These are phyloP conservation scores for Notothenia rossii DNA, from an alignment of 2,113 vertebrate genomes.

Conservation along the genomic window DNA sequence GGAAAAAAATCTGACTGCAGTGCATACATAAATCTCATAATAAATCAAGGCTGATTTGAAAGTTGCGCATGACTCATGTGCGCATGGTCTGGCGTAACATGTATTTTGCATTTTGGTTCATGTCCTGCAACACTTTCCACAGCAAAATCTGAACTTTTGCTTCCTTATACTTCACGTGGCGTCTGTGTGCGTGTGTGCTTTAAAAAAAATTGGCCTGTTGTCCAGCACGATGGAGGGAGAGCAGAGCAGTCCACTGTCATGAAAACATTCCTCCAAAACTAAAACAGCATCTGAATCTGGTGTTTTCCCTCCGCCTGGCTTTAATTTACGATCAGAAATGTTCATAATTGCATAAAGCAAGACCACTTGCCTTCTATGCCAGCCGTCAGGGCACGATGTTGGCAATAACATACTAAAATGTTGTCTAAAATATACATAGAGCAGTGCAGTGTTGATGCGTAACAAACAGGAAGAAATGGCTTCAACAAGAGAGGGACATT, in stretches of 20 bases:
- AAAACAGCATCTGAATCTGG: constrained; percentile 52
- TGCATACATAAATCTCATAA: constrained; percentile 13
- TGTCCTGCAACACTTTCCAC: constrained; percentile 1
- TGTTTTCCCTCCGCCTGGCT: constrained; percentile 26
- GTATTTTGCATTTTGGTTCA: neutral
- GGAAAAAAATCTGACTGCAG: constrained; percentile 9
- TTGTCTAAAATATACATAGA: constrained; percentile 22
- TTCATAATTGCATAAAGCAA: constrained; percentile 31
- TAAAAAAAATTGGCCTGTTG: constrained; percentile 6
- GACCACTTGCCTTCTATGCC: constrained; percentile 24
- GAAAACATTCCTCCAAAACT: constrained; percentile 59
- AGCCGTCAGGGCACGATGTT: constrained; percentile 21
- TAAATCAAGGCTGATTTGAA: constrained; percentile 33
- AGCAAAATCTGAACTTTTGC: neutral
- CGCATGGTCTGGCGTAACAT: neutral
- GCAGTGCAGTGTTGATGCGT: neutral
- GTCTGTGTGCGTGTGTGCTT: neutral
- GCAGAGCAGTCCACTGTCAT: constrained; percentile 35
- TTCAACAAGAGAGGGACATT: neutral
- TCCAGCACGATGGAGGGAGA: constrained; percentile 2
- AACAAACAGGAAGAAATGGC: constrained; percentile 16
- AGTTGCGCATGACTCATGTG: constrained; percentile 3
- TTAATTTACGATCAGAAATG: constrained; percentile 57
- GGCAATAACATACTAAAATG: neutral
- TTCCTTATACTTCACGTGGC: neutral